Evolutionary conservation across 2,888 invertebrate species (phyloP).

Genomic region (Ennomos fuscantarius): DNA sequence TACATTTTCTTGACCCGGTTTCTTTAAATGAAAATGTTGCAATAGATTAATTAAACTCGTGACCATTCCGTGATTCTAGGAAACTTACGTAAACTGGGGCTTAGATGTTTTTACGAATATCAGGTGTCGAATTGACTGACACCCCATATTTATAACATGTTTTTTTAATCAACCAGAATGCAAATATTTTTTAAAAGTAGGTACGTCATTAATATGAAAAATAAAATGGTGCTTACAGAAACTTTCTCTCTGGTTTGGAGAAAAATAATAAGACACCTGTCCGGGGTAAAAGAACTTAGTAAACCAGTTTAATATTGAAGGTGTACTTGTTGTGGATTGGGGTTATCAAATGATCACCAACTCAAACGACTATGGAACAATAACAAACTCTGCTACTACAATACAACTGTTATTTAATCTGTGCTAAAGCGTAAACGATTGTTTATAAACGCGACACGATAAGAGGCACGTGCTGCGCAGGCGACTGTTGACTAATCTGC

Average conservation of each 20-base stretch:
- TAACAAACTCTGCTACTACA: too few relatives aligned
- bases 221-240: too few relatives aligned
- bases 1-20: slow-evolving; percentile 79
- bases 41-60: slow-evolving; percentile 69
- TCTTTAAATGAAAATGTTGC: slow-evolving; percentile 69
- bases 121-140: slow-evolving; percentile 21
- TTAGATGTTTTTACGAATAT: slow-evolving; percentile 14
- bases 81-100: slow-evolving; percentile 23
- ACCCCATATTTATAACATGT: slow-evolving; percentile 6
- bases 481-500: slow-evolving; percentile 7
- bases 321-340: too few relatives aligned
- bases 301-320: too few relatives aligned
- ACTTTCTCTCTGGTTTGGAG: too few relatives aligned
- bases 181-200: background rate
- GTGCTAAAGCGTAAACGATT: slow-evolving; percentile 19
- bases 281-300: too few relatives aligned
- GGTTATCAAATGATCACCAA: too few relatives aligned
- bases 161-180: background rate
- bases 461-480: slow-evolving; percentile 25
- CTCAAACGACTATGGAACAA: too few relatives aligned
- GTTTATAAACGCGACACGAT: slow-evolving; percentile 23
- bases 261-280: too few relatives aligned
- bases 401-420: too few relatives aligned
- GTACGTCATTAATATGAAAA: too few relatives aligned
- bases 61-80: slow-evolving; percentile 53